A percentile compares a stretch with the other conserved stretches of the same genome.
Conservation (phyloP, 2,113 vertebrate genomes). For the Heterocephalus glaber region DNA sequence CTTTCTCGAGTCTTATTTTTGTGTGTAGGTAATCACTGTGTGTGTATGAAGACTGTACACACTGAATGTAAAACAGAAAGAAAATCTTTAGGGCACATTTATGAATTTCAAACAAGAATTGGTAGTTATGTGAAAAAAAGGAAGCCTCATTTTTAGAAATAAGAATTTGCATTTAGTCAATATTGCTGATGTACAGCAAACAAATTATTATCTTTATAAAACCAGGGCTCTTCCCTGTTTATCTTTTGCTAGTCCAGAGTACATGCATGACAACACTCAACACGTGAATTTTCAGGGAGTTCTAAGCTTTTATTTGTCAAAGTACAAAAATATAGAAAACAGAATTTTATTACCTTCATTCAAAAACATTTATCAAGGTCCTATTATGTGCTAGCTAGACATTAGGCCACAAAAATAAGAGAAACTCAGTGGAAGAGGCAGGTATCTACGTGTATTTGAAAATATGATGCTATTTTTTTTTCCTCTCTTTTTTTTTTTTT, state of each 20-base stretch:
- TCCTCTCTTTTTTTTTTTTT: neutral
- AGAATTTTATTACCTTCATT: neutral
- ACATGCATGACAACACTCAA: neutral
- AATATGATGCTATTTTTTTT: neutral
- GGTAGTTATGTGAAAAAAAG: neutral
- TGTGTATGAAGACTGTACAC: neutral
- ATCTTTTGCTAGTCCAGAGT: neutral
- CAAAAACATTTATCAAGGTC: slow-evolving; percentile 25
- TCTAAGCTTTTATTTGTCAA: slow-evolving; percentile 22
- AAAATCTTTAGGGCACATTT: neutral
- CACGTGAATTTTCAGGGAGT: neutral
- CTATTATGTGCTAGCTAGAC: neutral
- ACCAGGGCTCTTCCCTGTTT: neutral
- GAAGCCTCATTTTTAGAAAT: neutral
- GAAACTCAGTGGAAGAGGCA: neutral
- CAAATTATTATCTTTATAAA: neutral
- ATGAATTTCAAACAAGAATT: neutral
- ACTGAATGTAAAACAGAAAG: neutral
- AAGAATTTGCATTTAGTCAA: neutral
- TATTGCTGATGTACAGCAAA: neutral
- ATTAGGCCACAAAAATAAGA: neutral
- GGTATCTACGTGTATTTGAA: neutral
- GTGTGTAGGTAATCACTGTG: neutral
- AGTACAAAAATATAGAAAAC: neutral
- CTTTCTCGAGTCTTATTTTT: slow-evolving; percentile 43